These are phyloP conservation scores for Hemibagrus guttatus DNA, from an alignment of 2,797 vertebrate species.

Conservation along the genomic window DNA sequence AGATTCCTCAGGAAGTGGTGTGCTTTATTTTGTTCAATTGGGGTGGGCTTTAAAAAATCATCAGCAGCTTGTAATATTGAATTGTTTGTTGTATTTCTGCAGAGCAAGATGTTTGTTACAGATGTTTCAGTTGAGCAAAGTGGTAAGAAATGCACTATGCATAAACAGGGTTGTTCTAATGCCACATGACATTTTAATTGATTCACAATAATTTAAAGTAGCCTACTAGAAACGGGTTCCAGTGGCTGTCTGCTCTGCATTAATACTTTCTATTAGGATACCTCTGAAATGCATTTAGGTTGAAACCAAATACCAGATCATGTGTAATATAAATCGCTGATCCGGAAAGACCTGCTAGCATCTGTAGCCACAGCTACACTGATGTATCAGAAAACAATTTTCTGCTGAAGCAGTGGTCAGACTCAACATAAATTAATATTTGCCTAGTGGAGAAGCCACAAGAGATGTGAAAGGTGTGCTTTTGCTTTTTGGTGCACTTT, in stretches of 20 bases:
- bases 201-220: no score
- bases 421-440: no score
- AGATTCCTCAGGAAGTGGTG: background rate
- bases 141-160: background rate
- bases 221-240: background rate
- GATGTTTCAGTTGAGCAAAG: slow-evolving; percentile 1
- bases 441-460: no score
- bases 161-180: background rate
- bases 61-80: background rate
- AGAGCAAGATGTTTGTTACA: background rate
- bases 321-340: background rate
- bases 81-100: background rate
- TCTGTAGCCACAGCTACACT: background rate
- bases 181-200: background rate
- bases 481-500: no score
- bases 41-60: background rate
- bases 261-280: background rate
- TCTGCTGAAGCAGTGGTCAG: no score
- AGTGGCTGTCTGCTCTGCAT: background rate
- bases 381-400: no score
- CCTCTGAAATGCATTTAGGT: background rate
- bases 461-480: no score
- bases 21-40: background rate
- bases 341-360: background rate
- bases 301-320: background rate